Conservation (phyloP, 2,797 vertebrate species). For the Acipenser transmontanus region DNA sequence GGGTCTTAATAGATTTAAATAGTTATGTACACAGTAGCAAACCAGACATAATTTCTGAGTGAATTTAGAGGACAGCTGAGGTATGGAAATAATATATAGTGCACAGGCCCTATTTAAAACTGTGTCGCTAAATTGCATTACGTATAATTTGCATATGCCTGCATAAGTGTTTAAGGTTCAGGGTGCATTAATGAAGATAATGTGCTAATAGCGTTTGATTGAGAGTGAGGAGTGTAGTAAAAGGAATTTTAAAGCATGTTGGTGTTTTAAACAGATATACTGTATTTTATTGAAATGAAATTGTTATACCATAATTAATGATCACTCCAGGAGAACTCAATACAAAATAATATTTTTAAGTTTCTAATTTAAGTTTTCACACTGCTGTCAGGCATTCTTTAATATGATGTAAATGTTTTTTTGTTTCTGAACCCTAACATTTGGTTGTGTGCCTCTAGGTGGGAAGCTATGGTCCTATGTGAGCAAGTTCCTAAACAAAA, state of each 20-base stretch:
- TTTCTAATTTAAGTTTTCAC: too few relatives aligned
- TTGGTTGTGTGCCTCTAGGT: conserved; percentile 48
- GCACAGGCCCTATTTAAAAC: conserved; percentile 26
- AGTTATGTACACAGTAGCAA: not conserved
- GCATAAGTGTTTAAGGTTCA: conserved; percentile 39
- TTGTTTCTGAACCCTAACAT: too few relatives aligned
- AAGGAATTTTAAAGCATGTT: conserved; percentile 41
- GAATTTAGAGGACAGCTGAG: not conserved
- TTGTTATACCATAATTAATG: not conserved
- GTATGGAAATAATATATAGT: not conserved
- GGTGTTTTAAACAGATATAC: conserved; percentile 26
- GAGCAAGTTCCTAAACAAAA: conserved; percentile 80
- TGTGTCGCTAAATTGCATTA: conserved; percentile 53
- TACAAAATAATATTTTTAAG: too few relatives aligned
- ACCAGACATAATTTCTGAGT: not conserved
- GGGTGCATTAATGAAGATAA: conserved; percentile 47
- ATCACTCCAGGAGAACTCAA: not conserved
- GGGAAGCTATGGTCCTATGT: conserved; percentile 93
- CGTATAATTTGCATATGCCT: conserved; percentile 49
- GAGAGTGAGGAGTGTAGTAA: conserved; percentile 37
- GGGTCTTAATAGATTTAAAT: not conserved
- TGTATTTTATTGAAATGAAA: not conserved
- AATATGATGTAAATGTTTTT: conserved; percentile 10
- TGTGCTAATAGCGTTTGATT: conserved; percentile 45
- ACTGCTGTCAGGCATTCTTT: too few relatives aligned